Base-by-base conservation (phyloP, 2,797 vertebrate species). In the Amblyopsis hoosieri region DNA sequence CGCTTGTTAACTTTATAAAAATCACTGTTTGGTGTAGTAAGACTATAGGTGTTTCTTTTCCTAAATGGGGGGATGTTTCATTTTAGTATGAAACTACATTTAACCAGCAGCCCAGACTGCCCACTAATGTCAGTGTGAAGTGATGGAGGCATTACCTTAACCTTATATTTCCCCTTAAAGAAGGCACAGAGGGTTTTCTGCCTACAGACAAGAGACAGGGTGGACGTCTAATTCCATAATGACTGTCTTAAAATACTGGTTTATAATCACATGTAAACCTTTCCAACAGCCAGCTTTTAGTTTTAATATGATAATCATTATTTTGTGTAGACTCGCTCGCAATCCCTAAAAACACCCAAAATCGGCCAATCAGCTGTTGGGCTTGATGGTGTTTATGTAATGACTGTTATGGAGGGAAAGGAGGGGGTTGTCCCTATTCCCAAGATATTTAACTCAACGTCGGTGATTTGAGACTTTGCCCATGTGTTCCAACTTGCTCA, bases 401-500 rank as follows among this genome's bases (percentile, higher is more conserved):
- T 84, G 58, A 84, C 81, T 87, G 78, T 88, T 84, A 75, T 85
- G 55, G 64, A 60, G 70, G 53, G 23, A 29, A 29, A 29, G 23
- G 23, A 29, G 23, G 49, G 59, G 70, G 13, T 68, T 62, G 61
- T 65, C 63, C 64, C 72, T 33, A 79, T 65, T 80, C 79, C 61
- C 52, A 10, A 65, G 67, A 51, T 60, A 31, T 67, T 79, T 73
- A 63, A 58, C 62, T 74, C 58, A 62, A 83, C 66, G 59, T 78
- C 78, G 74, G 76, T 3, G 33, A 11, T 42, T 71, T 65, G 59
- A 72, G 76, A 75, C 71, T 62, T 56, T 17, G 64, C 64, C 72
- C 77, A 81, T 85, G 76, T 82, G 85, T 88, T 86, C 84, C 76
- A 82, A 89, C 85, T 86, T 89, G 87, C 78, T 82, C 74, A 69